Percentiles rank a stretch among this genome's conserved stretches.
Evolutionary conservation across 2,888 invertebrate genomes (phyloP).

Genomic region (Oeneis ivallda): DNA sequence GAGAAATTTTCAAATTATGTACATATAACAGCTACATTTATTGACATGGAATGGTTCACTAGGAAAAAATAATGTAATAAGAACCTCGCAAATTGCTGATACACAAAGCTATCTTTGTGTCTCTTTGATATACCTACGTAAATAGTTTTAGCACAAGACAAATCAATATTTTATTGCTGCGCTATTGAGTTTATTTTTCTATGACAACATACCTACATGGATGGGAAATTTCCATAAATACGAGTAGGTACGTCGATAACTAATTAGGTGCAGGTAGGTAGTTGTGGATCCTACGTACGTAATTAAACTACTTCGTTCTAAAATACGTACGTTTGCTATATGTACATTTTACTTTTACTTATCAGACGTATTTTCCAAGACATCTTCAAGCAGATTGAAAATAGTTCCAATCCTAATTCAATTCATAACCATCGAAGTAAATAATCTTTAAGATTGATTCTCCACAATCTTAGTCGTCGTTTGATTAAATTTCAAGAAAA

Average conservation of each 20-base stretch:
- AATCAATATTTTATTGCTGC: background rate
- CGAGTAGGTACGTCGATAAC: background rate
- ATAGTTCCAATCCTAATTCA: conserved; percentile 28
- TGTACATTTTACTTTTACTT: no score
- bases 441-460: conserved; percentile 69
- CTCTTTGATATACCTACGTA: conserved; percentile 4
- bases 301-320: no score
- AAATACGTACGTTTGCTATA: no score
- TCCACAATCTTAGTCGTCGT: conserved; percentile 54
- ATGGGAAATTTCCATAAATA: background rate
- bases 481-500: conserved; percentile 68
- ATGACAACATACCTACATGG: background rate
- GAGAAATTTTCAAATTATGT: background rate
- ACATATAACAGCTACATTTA: background rate
- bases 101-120: background rate
- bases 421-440: conserved; percentile 56
- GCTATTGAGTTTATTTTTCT: background rate
- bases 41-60: background rate
- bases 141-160: background rate
- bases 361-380: background rate
- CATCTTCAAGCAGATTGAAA: background rate
- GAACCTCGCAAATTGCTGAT: conserved; percentile 5
- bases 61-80: conserved; percentile 1
- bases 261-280: no score
- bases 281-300: no score